Conservation (phyloP, 2,113 vertebrate species). For the Puffinus mauretanicus region DNA sequence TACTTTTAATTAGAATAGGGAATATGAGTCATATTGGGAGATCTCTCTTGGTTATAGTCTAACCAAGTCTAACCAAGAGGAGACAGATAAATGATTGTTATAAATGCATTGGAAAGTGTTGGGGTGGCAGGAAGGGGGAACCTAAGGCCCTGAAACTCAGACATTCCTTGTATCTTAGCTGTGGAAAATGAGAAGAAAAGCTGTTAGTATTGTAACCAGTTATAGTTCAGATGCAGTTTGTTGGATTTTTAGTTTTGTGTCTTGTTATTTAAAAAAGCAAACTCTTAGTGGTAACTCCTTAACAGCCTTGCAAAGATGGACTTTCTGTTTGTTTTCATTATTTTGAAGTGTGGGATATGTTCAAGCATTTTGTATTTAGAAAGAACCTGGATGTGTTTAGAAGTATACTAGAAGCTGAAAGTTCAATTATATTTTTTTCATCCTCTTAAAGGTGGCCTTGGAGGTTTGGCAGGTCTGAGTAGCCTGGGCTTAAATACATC, state of each 20-base stretch:
- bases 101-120: neutral
- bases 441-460: constrained; percentile 76
- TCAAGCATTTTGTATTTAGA: neutral
- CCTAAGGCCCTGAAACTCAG: neutral
- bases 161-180: neutral
- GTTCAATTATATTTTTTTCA: neutral
- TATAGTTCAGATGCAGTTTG: neutral
- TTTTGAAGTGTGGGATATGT: neutral
- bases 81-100: neutral
- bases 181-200: neutral
- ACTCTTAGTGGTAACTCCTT: neutral
- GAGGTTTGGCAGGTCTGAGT: constrained; percentile 79
- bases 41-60: neutral
- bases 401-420: neutral
- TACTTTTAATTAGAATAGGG: neutral
- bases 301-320: neutral
- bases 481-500: constrained; percentile 79
- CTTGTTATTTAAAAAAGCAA: neutral
- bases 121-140: accelerated
- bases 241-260: neutral
- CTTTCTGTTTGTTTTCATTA: neutral
- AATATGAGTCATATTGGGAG: neutral
- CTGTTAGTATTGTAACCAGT: neutral
- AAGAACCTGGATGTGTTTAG: neutral
- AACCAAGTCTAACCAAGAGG: neutral